Conservation (phyloP, 2,888 invertebrate species). For the Eupithecia subfuscata region DNA sequence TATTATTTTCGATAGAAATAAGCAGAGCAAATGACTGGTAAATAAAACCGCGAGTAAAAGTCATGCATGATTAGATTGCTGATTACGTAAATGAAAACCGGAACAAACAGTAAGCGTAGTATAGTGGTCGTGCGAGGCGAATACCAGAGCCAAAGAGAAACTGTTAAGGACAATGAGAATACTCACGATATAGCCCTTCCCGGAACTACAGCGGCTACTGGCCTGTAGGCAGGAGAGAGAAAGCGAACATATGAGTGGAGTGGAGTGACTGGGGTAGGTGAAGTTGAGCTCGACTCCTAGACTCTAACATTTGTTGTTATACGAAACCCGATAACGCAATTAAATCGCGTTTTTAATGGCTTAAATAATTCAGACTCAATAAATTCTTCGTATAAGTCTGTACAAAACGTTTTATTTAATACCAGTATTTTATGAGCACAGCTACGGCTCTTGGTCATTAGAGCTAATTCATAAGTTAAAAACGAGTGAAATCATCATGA, state of each 20-base stretch:
- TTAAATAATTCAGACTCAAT: slow-evolving; percentile 17
- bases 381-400: slow-evolving; percentile 14
- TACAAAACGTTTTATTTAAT: neutral
- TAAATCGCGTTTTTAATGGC: slow-evolving; percentile 37
- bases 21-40: slow-evolving; percentile 22
- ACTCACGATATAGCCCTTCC: slow-evolving; percentile 98
- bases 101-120: slow-evolving; percentile 51
- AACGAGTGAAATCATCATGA: slow-evolving; percentile 19
- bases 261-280: slow-evolving; percentile 74
- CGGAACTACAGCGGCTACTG: slow-evolving; percentile 96
- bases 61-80: slow-evolving; percentile 45
- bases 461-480: neutral
- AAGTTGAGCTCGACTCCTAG: slow-evolving; percentile 69
- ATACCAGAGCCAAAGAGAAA: slow-evolving; percentile 57
- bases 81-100: slow-evolving; percentile 44
- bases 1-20: slow-evolving; percentile 21
- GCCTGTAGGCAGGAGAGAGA: slow-evolving; percentile 88
- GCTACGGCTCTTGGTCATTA: neutral
- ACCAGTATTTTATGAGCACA: neutral
- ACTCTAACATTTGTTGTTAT: slow-evolving; percentile 42
- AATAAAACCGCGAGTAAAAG: slow-evolving; percentile 37
- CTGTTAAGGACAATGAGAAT: slow-evolving; percentile 75
- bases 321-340: slow-evolving; percentile 39
- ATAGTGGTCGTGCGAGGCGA: slow-evolving; percentile 54
- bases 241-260: slow-evolving; percentile 83